Conservation (phyloP, 2,113 vertebrate species). For the Euleptes europaea region DNA sequence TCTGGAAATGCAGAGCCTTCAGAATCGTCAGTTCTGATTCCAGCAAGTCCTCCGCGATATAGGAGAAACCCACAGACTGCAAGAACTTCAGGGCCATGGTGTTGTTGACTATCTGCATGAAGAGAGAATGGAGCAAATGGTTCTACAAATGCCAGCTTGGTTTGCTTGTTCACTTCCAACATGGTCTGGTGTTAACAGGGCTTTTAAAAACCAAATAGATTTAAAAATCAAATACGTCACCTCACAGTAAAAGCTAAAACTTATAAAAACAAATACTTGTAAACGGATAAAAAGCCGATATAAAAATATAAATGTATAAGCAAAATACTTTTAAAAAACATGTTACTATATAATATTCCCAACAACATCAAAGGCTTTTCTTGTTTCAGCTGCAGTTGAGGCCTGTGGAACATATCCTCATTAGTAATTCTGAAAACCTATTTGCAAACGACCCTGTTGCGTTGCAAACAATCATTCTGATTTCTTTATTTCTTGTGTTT, state of each 20-base stretch:
- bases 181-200: accelerated
- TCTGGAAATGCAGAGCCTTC: slow-evolving; percentile 84
- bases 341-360: not conserved
- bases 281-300: too few relatives aligned
- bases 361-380: not conserved
- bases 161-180: accelerated
- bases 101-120: slow-evolving; percentile 81
- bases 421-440: not conserved
- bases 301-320: too few relatives aligned
- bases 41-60: slow-evolving; percentile 82
- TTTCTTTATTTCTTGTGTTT: not conserved
- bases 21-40: slow-evolving; percentile 87
- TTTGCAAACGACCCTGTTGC: not conserved
- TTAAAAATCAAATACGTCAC: not conserved
- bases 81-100: slow-evolving; percentile 81
- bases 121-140: not conserved
- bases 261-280: too few relatives aligned
- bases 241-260: not conserved
- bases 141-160: not conserved
- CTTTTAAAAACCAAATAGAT: not conserved
- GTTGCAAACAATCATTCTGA: not conserved
- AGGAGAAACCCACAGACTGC: slow-evolving; percentile 74
- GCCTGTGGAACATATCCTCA: not conserved
- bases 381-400: not conserved
- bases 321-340: too few relatives aligned